Base-by-base conservation (phyloP, 2,113 vertebrate species). In the Morone saxatilis region DNA sequence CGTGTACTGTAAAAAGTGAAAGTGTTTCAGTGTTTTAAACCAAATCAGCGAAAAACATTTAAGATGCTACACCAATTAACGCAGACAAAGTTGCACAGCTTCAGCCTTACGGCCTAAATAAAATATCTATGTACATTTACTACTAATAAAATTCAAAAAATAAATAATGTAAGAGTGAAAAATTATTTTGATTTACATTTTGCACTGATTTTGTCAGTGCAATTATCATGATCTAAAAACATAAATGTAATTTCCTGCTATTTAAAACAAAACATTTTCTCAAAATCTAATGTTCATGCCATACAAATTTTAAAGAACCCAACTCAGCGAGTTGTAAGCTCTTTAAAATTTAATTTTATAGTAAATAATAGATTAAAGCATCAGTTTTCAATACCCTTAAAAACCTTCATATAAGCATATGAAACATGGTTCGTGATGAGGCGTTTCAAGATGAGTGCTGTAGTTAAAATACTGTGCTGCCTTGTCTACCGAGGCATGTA, bases 311-410 rank as follows among this genome's bases (percentile, higher is more conserved):
- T 43, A 36, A 81, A 54, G 45, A 70, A 76, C 53, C 25, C 19
- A 76, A 81, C 51, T 78, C 59, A 50, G 45, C 36, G 20, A 20
- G 4, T 65, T 62, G 47, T 57, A 25, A 50, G 57, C 61, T 43
- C 47, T 78, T 76, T 62, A 75, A 84, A 78, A 62, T 65, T 14
- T 67, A 0, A 79, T 86, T 68, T 60, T 12, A 74, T 40, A 43
- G 20, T 84, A 66, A 86, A 86, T 88, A 83, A 81, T 86, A 67
- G 25, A 90, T 82, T 59, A 83, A 81, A 81, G 72, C 48, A 25
- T 61, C 36, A 0, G 17, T 67, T 80, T 84, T 71, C 14, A 48
- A 31, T 82, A 56, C 50, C 25, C 14, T 67, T 56, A 79, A 65
- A 79, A 40, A 47, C 1, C 11, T 59, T 31, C 47, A 41, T 25